Base-by-base conservation (phyloP, 1,140 invertebrate species). In the Leptinotarsa texana region DNA sequence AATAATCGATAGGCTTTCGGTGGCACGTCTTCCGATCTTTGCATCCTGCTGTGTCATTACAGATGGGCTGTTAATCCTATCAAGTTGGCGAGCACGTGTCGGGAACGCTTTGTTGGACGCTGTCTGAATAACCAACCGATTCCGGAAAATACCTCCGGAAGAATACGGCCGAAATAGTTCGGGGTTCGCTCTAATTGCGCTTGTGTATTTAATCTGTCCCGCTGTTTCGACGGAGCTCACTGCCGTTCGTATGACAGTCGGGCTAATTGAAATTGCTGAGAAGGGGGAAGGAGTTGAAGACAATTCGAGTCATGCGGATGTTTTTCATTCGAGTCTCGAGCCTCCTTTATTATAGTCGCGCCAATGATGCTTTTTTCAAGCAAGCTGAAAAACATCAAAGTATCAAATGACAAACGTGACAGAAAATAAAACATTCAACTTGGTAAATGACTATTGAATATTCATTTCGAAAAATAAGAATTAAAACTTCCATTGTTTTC, bases 21-120 rank as follows among this genome's bases (percentile, higher is more conserved):
- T 65, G 42, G 67, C 77, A 78, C 74, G 74, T 74, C 69, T 73
- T 69, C n/a, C 74, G 77, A 78, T 78, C 77, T 78, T 78, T 78
- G 77, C 77, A 78, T 78, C 77, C 74, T 78, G 74, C 71, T 72
- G 75, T 77, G 78, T 79, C 78, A 79, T 79, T 79, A 77, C 73
- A 71, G 78, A 79, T 79, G 74, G 73, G 71, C 78, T 77, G 78
- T 79, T 79, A 79, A 79, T 79, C 78, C 75, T 74, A 77, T 79
- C 78, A 77, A 77, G 75, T 73, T 73, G 73, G 72, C 75, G 75
- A 79, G 75, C 78, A 79, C 78, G 78, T 79, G 78, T 77, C 73
- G 48, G 33, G 73, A 77, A 63, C 75, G 75, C 75, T 79, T 75
- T 73, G 74, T 77, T 67, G 75, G 72, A 77, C 75, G 73, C 62